phyloP scores from a whole-genome alignment of 2,113 vertebrate species.

The Laticauda laticaudata region DNA sequence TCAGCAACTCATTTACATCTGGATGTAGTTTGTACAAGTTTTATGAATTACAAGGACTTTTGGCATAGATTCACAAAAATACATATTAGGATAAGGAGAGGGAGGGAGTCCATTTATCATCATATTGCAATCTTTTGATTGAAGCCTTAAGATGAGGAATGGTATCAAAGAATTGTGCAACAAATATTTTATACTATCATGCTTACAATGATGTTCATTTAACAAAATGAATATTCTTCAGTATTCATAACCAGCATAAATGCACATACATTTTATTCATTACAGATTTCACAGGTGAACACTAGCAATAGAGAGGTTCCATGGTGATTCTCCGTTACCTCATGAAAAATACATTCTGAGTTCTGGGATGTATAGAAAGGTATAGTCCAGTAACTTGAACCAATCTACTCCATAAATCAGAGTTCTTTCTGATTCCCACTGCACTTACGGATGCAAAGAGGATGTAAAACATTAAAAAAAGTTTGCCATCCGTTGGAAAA shows the following conservation, averaged over 20 bases:
- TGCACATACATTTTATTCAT: background rate
- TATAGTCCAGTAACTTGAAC: accelerated
- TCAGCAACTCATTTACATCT: background rate
- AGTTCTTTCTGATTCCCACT: no score
- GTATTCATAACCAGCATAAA: background rate
- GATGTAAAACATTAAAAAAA: no score
- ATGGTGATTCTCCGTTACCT: background rate
- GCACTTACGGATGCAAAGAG: no score
- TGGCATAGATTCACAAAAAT: background rate
- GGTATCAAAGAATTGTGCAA: background rate
- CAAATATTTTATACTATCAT: background rate
- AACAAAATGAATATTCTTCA: background rate
- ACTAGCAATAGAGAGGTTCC: background rate
- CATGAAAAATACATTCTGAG: background rate
- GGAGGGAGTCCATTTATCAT: background rate
- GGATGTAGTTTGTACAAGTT: background rate
- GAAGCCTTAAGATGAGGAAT: background rate
- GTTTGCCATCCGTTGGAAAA: no score
- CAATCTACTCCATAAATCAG: background rate
- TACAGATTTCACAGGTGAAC: background rate
- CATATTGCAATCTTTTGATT: background rate
- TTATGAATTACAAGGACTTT: background rate
- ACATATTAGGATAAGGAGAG: background rate
- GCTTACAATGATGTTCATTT: background rate
- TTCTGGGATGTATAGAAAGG: background rate